Percentiles rank a stretch among this genome's conserved stretches.
phyloP scores from a whole-genome alignment of 2,797 vertebrate genomes.

The Avahi laniger region DNA sequence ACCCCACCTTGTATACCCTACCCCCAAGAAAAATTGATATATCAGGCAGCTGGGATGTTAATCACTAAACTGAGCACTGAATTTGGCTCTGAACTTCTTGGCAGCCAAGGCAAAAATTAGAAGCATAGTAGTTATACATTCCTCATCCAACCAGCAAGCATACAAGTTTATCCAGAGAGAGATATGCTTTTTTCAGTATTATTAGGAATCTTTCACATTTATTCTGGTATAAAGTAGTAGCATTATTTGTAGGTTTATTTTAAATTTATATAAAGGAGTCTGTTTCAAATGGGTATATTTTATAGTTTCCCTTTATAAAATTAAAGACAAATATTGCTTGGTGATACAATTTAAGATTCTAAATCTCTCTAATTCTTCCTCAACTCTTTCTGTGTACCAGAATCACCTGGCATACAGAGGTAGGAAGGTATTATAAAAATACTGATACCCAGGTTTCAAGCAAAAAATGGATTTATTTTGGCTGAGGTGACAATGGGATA shows the following conservation, averaged over 20 bases:
- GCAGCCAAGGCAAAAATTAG: constrained; percentile 40
- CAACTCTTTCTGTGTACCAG: background rate
- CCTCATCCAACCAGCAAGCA: constrained; percentile 3
- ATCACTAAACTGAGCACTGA: constrained; percentile 44
- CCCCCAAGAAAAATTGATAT: background rate
- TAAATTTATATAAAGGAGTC: constrained; percentile 29
- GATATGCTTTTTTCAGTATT: background rate
- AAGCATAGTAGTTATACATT: background rate
- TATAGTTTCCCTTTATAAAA: constrained; percentile 39
- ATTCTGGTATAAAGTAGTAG: constrained; percentile 7
- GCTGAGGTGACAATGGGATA: background rate
- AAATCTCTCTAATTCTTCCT: background rate
- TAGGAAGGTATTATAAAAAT: background rate
- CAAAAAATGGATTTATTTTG: background rate
- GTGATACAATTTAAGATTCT: constrained; percentile 5
- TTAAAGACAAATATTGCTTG: constrained; percentile 39
- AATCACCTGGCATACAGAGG: background rate
- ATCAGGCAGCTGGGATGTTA: constrained; percentile 1
- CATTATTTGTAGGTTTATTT: constrained; percentile 36
- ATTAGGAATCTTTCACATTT: background rate
- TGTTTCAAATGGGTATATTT: constrained; percentile 10
- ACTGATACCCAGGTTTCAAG: background rate
- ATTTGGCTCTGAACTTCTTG: constrained; percentile 54
- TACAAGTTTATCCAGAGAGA: constrained; percentile 12
- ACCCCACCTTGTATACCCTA: background rate